Conservation (phyloP, 2,888 invertebrate genomes). For the Heliconius ismenius region DNA sequence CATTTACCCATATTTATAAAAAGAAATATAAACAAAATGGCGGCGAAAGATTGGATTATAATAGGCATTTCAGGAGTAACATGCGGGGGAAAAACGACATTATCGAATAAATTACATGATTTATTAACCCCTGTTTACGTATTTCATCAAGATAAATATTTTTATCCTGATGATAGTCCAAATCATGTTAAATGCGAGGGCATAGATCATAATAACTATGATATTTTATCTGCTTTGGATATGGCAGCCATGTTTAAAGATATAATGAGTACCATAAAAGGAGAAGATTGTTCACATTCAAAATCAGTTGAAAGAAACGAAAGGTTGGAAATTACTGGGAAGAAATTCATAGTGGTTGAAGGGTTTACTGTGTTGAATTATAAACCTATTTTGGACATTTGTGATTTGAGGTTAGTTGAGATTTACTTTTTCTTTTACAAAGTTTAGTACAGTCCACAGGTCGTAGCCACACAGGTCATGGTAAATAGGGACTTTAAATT, state of each 20-base stretch:
- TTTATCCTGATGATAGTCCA: slow-evolving; percentile 84
- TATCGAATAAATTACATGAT: slow-evolving; percentile 81
- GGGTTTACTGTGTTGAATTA: slow-evolving; percentile 89
- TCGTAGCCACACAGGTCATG: too few species aligned
- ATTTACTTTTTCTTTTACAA: slow-evolving; percentile 12
- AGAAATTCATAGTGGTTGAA: slow-evolving; percentile 85
- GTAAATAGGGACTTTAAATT: too few species aligned
- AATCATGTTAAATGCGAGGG: slow-evolving; percentile 84
- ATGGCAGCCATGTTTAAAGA: slow-evolving; percentile 87
- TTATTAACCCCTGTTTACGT: slow-evolving; percentile 74
- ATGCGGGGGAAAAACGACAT: slow-evolving; percentile 91
- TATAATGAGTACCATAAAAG: slow-evolving; percentile 68
- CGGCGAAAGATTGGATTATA: slow-evolving; percentile 62
- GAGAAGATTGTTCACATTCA: slow-evolving; percentile 47
- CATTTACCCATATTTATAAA: slow-evolving; percentile 55
- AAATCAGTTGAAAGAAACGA: slow-evolving; percentile 34
- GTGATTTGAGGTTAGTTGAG: slow-evolving; percentile 80
- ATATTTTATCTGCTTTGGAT: slow-evolving; percentile 86
- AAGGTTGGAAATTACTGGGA: slow-evolving; percentile 48
- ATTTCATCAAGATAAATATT: slow-evolving; percentile 90
- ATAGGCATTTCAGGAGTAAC: slow-evolving; percentile 90
- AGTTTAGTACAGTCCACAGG: not conserved
- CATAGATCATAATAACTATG: slow-evolving; percentile 89
- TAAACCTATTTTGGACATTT: slow-evolving; percentile 84
- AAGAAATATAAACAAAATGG: slow-evolving; percentile 18